Evolutionary conservation across 2,797 vertebrate genomes (phyloP), one percentile per base, ranked within the genome.

Genomic region (Melanotaenia nigrans): DNA sequence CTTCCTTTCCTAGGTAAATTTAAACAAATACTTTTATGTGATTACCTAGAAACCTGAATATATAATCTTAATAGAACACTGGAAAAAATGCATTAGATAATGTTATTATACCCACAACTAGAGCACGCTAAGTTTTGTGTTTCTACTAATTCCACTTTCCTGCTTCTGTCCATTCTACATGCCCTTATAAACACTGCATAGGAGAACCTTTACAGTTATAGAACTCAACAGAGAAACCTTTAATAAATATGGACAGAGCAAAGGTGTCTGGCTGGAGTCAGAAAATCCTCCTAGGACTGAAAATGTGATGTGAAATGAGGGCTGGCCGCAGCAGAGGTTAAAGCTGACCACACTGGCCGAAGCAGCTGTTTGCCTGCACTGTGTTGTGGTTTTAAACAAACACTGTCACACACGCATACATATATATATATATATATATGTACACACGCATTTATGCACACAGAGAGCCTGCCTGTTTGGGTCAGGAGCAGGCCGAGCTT

Each of bases 311-410:
- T 73, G 56, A 76, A 78, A 78, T 38, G 80, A 84, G 80, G 68
- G 75, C 75, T 78, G 82, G 77, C 32, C 6, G 12, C 18, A 42
- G 75, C 62, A 1, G 81, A 80, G 88, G 91, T 84, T 83, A 75
- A 60, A 9, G 20, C 72, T 78, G 83, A 90, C 89, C 92, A 56
- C 91, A 62, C 3, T 71, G 85, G 81, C 75, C 57, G 0, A 5
- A 70, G 61, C 87, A 88, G 89, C 88, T 81, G 89, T 81, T 81
- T 70, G 61, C 73, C 81, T 69, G 79, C 1, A 35, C 61, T 79
- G 22, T 88, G 85, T 89, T 87, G 89, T 86, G 90, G 89, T 85
- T 86, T 88, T 79, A 89, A 78, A 89, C 84, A 90, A 89, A 90
- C 88, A 89, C 78, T 20, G 79, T 72, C 69, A 49, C 79, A 83